These are phyloP conservation scores for Onychomys arenicola DNA, from an alignment of 2,797 vertebrate genomes.

Conservation along the genomic window DNA sequence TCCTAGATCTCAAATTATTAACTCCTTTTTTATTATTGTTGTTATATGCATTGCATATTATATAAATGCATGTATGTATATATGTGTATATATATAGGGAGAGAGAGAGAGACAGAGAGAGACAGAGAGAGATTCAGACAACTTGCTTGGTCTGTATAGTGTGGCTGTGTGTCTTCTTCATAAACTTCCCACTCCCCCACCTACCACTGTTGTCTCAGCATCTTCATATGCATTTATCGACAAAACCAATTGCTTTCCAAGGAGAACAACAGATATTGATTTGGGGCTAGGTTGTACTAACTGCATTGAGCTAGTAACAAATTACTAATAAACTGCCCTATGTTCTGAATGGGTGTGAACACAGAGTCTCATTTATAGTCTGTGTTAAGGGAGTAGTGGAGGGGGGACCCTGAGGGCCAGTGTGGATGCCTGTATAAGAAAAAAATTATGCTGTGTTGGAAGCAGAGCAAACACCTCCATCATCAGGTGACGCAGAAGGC, in stretches of 20 bases:
- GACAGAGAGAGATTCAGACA: too few relatives aligned
- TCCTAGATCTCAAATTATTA: too few relatives aligned
- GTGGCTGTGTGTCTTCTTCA: background rate
- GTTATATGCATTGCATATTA: background rate
- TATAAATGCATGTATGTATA: background rate
- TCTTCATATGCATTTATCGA: slow-evolving; percentile 37
- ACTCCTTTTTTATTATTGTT: background rate
- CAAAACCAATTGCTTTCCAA: slow-evolving; percentile 42
- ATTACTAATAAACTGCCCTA: slow-evolving; percentile 65
- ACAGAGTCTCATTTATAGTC: slow-evolving; percentile 35
- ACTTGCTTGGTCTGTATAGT: background rate
- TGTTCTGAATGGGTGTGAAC: slow-evolving; percentile 48
- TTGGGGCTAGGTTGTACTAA: slow-evolving; percentile 66
- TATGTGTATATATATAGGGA: too few relatives aligned
- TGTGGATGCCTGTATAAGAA: background rate
- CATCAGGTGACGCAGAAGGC: background rate
- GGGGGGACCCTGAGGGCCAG: background rate
- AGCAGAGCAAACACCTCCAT: background rate
- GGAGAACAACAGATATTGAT: slow-evolving; percentile 65
- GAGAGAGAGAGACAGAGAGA: too few relatives aligned
- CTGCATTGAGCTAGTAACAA: slow-evolving; percentile 56
- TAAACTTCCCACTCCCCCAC: background rate
- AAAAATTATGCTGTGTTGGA: background rate
- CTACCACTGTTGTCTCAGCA: slow-evolving; percentile 54
- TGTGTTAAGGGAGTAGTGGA: background rate